phyloP scores from a whole-genome alignment of 2,797 vertebrate species.

The Acrossocheilus fasciatus region DNA sequence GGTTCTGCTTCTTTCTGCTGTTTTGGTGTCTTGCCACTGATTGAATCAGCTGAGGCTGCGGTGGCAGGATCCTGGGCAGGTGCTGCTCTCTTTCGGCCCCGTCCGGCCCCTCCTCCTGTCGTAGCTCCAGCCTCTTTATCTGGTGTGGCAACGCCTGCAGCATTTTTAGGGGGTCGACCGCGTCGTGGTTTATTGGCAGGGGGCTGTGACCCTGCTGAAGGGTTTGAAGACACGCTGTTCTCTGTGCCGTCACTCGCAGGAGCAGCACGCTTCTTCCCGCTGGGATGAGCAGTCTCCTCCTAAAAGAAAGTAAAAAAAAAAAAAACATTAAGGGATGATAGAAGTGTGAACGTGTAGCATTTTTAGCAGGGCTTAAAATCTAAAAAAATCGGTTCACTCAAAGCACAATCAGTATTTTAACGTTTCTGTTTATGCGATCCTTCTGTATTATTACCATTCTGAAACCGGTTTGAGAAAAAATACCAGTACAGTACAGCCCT shows the following conservation, averaged over 20 bases:
- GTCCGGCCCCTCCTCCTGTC: slow-evolving; percentile 82
- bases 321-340: background rate
- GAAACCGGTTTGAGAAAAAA: no score
- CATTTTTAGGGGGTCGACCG: slow-evolving; percentile 91
- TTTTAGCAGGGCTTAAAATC: background rate
- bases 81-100: slow-evolving; percentile 91
- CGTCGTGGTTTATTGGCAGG: slow-evolving; percentile 87
- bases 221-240: slow-evolving; percentile 84
- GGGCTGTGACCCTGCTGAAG: slow-evolving; percentile 79
- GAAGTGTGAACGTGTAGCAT: background rate
- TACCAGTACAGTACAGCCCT: no score
- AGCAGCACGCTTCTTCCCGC: slow-evolving; percentile 79
- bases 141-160: slow-evolving; percentile 71
- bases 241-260: slow-evolving; percentile 78
- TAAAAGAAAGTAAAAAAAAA: slow-evolving; percentile 62
- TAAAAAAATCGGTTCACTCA: background rate
- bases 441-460: no score
- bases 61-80: slow-evolving; percentile 80
- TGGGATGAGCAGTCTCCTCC: slow-evolving; percentile 84
- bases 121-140: slow-evolving; percentile 79
- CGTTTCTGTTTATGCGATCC: no score
- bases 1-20: slow-evolving; percentile 86
- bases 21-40: slow-evolving; percentile 95
- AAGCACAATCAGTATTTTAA: no score
- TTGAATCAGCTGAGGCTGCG: slow-evolving; percentile 82